These are phyloP conservation scores for Hypercompe scribonia DNA, from an alignment of 2,888 invertebrate genomes.

Conservation along the genomic window DNA sequence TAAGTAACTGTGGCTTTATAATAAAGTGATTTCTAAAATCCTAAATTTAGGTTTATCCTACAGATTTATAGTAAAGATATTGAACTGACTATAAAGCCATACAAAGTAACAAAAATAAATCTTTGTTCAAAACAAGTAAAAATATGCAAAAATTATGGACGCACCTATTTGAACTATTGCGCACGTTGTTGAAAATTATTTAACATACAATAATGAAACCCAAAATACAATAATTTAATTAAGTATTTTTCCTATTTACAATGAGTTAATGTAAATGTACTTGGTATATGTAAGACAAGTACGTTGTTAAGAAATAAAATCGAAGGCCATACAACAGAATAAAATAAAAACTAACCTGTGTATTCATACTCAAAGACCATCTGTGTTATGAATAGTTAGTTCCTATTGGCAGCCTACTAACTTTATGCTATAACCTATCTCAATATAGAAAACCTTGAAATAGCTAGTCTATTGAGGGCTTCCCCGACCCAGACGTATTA, in stretches of 20 bases:
- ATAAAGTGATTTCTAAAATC: too few relatives aligned
- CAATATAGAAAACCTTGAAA: constrained; percentile 77
- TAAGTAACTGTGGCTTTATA: background rate
- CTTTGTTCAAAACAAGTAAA: background rate
- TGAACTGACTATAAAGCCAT: background rate
- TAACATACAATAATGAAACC: background rate
- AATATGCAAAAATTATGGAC: background rate
- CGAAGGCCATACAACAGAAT: constrained; percentile 48
- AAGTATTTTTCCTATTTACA: background rate
- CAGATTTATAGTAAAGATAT: background rate
- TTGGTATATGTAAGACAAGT: background rate
- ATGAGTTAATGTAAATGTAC: background rate
- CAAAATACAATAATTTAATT: background rate
- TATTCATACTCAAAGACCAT: constrained; percentile 62
- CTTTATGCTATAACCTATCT: constrained; percentile 81
- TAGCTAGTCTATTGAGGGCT: constrained; percentile 72
- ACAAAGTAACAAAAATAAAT: background rate
- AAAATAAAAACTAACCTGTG: constrained; percentile 60
- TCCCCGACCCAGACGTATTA: constrained; percentile 69
- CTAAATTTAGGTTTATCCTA: too few relatives aligned
- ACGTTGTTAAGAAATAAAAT: constrained; percentile 10
- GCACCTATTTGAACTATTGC: background rate
- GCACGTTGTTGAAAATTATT: background rate
- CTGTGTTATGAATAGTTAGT: constrained; percentile 76
- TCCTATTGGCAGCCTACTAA: constrained; percentile 60